Conservation (phyloP, 2,797 vertebrate genomes). For the Macrochelys suwanniensis region DNA sequence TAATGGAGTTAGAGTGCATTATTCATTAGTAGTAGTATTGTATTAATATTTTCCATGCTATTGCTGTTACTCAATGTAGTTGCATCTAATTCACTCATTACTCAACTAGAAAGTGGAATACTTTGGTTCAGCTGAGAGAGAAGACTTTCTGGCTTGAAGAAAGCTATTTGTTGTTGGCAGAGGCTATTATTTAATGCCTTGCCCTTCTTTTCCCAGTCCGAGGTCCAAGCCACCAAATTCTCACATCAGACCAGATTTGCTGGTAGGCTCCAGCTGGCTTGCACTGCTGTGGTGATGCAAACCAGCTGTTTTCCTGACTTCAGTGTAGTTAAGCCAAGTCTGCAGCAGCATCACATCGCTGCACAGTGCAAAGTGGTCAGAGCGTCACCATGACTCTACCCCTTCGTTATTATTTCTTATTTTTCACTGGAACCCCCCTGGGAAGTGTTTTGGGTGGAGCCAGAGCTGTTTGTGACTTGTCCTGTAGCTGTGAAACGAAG, state of each 20-base stretch:
- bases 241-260: neutral
- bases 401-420: neutral
- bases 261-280: neutral
- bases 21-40: accelerated
- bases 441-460: neutral
- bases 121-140: accelerated
- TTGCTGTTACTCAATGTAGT: neutral
- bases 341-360: neutral
- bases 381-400: neutral
- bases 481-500: neutral
- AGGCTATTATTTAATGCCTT: neutral
- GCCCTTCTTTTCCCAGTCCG: neutral
- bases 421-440: neutral
- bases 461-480: neutral
- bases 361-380: neutral
- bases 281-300: neutral
- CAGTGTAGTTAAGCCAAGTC: neutral
- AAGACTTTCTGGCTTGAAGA: neutral
- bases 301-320: neutral
- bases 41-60: neutral
- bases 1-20: accelerated
- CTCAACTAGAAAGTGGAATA: neutral
- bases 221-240: neutral
- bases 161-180: neutral
- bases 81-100: accelerated